A percentile compares a stretch with the other conserved stretches of the same genome.
phyloP scores from a whole-genome alignment of 2,113 vertebrate species.

The Baryphthengus martii region DNA sequence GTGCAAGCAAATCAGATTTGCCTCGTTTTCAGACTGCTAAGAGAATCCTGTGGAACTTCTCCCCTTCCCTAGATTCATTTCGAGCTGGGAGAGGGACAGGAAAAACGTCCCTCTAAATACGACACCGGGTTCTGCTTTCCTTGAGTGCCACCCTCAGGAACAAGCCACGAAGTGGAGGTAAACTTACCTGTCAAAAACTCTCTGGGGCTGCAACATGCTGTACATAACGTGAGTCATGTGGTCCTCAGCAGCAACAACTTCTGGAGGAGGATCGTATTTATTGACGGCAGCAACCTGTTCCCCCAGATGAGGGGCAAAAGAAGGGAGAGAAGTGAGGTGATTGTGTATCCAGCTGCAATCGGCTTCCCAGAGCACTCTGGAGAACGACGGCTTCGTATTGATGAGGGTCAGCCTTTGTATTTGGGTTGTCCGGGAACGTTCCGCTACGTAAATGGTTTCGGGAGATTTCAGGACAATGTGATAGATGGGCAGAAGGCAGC shows the following conservation, averaged over 20 bases:
- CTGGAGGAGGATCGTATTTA: slow-evolving; percentile 83
- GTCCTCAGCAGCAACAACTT: slow-evolving; percentile 83
- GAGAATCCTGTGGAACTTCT: not conserved
- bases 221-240: slow-evolving; percentile 82
- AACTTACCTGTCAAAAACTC: slow-evolving; percentile 84
- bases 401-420: not conserved
- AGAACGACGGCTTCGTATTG: not conserved
- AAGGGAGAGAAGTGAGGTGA: not conserved
- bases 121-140: not conserved
- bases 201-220: slow-evolving; percentile 83
- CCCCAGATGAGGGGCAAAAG: not conserved
- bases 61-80: not conserved
- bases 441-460: not conserved
- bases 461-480: not conserved
- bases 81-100: not conserved
- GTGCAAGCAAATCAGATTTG: not conserved
- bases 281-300: slow-evolving; percentile 87
- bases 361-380: rapidly evolving
- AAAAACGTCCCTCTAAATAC: not conserved
- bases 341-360: not conserved
- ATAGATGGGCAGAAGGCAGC: not conserved
- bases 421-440: not conserved
- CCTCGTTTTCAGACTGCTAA: not conserved
- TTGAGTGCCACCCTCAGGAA: not conserved
- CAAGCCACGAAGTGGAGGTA: not conserved